Evolutionary conservation across 2,797 vertebrate genomes (phyloP), one percentile per base, ranked within the genome.

Genomic region (Bradypodion ventrale): DNA sequence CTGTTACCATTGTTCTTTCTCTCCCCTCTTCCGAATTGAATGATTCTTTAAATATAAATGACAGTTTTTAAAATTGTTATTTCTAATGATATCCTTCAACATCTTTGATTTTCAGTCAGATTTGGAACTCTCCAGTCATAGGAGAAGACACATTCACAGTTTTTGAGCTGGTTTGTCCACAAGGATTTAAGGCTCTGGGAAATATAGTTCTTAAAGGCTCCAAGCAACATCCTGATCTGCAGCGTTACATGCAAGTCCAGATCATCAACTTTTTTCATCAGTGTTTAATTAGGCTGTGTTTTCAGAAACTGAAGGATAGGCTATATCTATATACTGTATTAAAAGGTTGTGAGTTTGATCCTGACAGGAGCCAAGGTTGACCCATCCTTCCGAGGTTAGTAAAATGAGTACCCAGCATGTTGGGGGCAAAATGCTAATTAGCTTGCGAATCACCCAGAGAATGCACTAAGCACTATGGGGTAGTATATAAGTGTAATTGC

Each of bases 31-130:
- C 7, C 21, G 62, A 12, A 62, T 13, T 62, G 15, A 73, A 73
- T 5, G 7, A 81, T 19, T 63, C 21, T 81, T 27, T n/a, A 46
- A 25, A 27, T 46, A 25, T 59, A 25, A 44, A 37, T 73, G 40
- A 13, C 2, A 42, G 29, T 62, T 82, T 60, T 4, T 62, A 25
- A 25, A n/a, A 46, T 49, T 49, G 13, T 23, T 23, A 27, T 74
- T 72, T 74, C 65, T 73, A 81, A 46, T 60, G 63, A 46, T 74
- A n/a, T 9, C 13, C 6, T 44, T 46, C 2, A 4, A 0, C 46
- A 7, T 46, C 29, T 74, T 74, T 29, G 59, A 74, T 82, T 82
- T 82, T 63, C 52, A 82, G 80, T n/a, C 52, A 25, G 35, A 73
- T 82, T 1, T 82, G 80, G 80, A 73, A n/a, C 73, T 25, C 37